Percentiles rank a stretch among this genome's conserved stretches.
phyloP scores from a whole-genome alignment of 2,797 vertebrate genomes.

The Pipistrellus nathusii region DNA sequence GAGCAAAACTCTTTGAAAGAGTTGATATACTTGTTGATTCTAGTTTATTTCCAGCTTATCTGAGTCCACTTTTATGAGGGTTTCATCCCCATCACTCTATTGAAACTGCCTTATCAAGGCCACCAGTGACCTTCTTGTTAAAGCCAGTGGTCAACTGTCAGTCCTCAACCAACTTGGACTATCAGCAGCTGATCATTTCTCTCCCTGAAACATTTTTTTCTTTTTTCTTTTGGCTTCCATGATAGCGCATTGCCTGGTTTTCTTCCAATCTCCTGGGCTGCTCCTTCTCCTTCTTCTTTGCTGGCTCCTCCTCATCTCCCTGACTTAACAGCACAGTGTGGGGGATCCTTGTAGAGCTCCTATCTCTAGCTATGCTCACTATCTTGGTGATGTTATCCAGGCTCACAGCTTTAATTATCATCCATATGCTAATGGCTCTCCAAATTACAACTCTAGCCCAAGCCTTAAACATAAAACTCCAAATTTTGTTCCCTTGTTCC shows the following conservation, averaged over 20 bases:
- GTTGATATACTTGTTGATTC: not conserved
- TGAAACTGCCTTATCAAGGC: not conserved
- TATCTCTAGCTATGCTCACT: not conserved
- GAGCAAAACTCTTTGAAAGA: constrained; percentile 28
- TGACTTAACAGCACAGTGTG: not conserved
- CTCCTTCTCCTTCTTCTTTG: not conserved
- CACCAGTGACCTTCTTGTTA: not conserved
- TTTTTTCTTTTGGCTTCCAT: constrained; percentile 17
- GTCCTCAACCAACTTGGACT: not conserved
- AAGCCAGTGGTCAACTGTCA: not conserved
- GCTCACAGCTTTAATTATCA: not conserved
- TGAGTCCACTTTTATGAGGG: not conserved
- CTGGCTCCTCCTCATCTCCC: not conserved
- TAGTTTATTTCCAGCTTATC: not conserved
- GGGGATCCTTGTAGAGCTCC: not conserved
- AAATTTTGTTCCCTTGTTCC: not conserved
- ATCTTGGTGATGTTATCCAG: not conserved
- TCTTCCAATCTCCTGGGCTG: not conserved
- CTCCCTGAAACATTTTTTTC: constrained; percentile 13
- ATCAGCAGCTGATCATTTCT: not conserved
- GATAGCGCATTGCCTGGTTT: not conserved
- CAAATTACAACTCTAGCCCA: not conserved
- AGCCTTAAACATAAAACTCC: not conserved
- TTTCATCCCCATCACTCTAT: not conserved
- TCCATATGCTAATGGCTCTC: not conserved